Base-by-base conservation (phyloP, 2,797 vertebrate species). In the Huso huso region DNA sequence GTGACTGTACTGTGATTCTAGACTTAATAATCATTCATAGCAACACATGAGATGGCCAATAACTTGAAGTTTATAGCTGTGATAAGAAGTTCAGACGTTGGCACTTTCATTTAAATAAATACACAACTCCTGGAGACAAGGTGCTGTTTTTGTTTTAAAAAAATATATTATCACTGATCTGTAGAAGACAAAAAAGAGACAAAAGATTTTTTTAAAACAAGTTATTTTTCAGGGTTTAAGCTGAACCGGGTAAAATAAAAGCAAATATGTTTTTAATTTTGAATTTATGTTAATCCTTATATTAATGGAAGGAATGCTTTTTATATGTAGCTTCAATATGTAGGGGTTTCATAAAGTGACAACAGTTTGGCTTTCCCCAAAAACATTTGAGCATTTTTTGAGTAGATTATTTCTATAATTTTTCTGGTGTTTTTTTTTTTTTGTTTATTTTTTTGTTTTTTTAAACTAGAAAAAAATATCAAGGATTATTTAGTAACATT, bases 1-100 rank as follows among this genome's bases (percentile, higher is more conserved):
- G 89, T 92, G 89, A 87, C 85, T 90, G 90, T 93, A 87, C 86
- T 89, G 89, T 91, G 89, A 88, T 78, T 90, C 86, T 90, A 92
- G 87, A 83, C 74, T 89, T 88, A 88, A 87, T 89, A 86, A 87
- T 90, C 88, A 87, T 92, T 75, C 71, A 77, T 90, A 91, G 88
- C 87, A 84, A 87, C 89, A 89, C 88, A 90, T 91, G 87, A 84
- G 86, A 84, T 84, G 90, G 87, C 89, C 87, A 89, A 89, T 90
- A 90, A 88, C 86, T 86, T 89, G 84, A 89, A 85, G 90, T 87
- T 83, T 87, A 86, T 87, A 88, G 86, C 83, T 86, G 82, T 84
- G 87, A 88, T 88, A 88, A 87, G 86, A 88, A 62, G 86, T 89
- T 90, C 84, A 84, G 81, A 87, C 85, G 85, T 88, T 89, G 90